phyloP scores from a whole-genome alignment of 2,888 invertebrate species.

The Drosophila differens region DNA sequence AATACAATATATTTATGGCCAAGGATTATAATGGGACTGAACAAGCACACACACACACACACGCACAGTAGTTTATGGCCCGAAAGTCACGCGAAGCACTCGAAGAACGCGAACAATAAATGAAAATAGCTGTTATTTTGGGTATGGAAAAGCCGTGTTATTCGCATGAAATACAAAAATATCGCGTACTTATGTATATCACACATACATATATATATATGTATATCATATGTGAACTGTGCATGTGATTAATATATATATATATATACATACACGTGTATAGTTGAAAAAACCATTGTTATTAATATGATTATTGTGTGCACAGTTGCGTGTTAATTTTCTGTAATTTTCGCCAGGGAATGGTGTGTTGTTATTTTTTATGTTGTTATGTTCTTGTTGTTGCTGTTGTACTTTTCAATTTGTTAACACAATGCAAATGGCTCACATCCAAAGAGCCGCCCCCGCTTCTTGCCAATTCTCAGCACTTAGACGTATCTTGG shows the following conservation, averaged over 20 bases:
- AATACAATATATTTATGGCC: conserved; percentile 30
- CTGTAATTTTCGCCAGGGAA: conserved; percentile 62
- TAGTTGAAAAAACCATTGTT: conserved; percentile 61
- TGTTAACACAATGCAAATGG: conserved; percentile 55
- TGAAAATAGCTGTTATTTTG: conserved; percentile 17
- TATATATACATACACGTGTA: conserved; percentile 3
- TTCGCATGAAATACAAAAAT: conserved; percentile 28
- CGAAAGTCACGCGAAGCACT: conserved; percentile 56
- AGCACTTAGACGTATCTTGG: conserved; percentile 27
- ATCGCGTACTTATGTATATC: conserved; percentile 5
- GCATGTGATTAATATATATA: conserved; percentile 17
- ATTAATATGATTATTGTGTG: conserved; percentile 77
- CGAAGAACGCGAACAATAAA: conserved; percentile 43
- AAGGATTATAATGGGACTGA: conserved; percentile 32
- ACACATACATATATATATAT: conserved; percentile 5
- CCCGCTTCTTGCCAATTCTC: conserved; percentile 27
- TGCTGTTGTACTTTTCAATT: conserved; percentile 38
- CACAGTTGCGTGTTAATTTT: conserved; percentile 81
- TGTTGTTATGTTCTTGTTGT: conserved; percentile 14
- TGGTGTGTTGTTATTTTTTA: conserved; percentile 31
- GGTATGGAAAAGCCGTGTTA: conserved; percentile 32
- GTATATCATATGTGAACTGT: conserved; percentile 10
- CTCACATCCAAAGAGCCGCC: conserved; percentile 46
- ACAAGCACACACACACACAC: background rate
- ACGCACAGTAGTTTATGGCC: conserved; percentile 44